Percentiles rank a stretch among this genome's conserved stretches.
Evolutionary conservation across 1,140 invertebrate genomes (phyloP).

Genomic region (Cydia strobilella): DNA sequence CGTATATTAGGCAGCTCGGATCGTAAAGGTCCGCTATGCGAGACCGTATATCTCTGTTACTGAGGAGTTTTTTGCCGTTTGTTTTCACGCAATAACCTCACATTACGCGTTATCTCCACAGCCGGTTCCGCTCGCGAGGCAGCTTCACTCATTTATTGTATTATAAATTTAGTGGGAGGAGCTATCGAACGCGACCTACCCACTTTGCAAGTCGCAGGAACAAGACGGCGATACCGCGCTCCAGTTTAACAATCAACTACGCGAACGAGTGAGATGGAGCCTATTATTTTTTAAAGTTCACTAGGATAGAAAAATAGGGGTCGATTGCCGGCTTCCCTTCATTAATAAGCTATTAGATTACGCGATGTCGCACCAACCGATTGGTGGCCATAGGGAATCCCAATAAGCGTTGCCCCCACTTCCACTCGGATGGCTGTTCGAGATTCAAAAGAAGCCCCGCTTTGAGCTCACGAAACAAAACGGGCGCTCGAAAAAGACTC

Average conservation of each 20-base stretch:
- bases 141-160: constrained; percentile 74
- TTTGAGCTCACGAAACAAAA: constrained; percentile 76
- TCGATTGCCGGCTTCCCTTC: constrained; percentile 70
- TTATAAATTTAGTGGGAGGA: constrained; percentile 77
- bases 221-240: constrained; percentile 62
- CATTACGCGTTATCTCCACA: constrained; percentile 66
- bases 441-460: constrained; percentile 77
- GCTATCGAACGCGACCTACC: constrained; percentile 64
- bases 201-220: constrained; percentile 61
- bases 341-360: constrained; percentile 80
- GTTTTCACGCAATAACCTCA: constrained; percentile 70
- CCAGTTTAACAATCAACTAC: constrained; percentile 56
- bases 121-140: constrained; percentile 53
- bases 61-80: constrained; percentile 65
- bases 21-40: constrained; percentile 60
- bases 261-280: constrained; percentile 56
- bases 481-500: constrained; percentile 72
- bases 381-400: constrained; percentile 77
- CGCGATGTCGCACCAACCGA: constrained; percentile 66
- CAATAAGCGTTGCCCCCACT: constrained; percentile 75
- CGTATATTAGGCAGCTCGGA: constrained; percentile 64
- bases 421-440: constrained; percentile 73
- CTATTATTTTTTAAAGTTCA: constrained; percentile 68
- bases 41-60: constrained; percentile 63
- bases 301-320: constrained; percentile 77